Percentiles rank a stretch among this genome's conserved stretches.
phyloP scores from a whole-genome alignment of 2,113 vertebrate genomes.

The Pandion haliaetus region DNA sequence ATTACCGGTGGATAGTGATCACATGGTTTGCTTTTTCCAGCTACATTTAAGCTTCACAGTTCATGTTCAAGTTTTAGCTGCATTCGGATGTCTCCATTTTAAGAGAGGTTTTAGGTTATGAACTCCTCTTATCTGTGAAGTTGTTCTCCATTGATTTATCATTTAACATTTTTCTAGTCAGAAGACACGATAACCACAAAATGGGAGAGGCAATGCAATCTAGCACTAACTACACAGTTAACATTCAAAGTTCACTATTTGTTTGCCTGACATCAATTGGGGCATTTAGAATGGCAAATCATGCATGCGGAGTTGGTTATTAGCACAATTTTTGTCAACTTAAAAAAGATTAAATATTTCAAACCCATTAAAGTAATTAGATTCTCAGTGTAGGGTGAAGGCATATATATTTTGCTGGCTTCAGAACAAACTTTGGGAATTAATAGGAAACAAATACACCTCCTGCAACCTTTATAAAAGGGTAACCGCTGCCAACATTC shows the following conservation, averaged over 20 bases:
- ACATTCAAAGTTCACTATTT: neutral
- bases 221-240: neutral
- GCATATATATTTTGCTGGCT: neutral
- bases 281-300: neutral
- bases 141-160: neutral
- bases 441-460: accelerated
- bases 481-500: neutral
- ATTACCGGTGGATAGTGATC: neutral
- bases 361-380: neutral
- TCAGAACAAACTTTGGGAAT: neutral
- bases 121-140: neutral
- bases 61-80: neutral
- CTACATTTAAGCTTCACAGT: neutral
- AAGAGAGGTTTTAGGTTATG: neutral
- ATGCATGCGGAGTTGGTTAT: neutral
- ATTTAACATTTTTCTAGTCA: neutral
- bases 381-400: neutral
- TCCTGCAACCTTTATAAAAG: neutral
- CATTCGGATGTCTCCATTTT: neutral
- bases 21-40: neutral
- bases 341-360: neutral
- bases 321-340: neutral
- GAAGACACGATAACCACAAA: neutral
- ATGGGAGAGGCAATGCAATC: neutral
- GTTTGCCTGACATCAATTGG: neutral